phyloP scores from a whole-genome alignment of 2,888 invertebrate genomes.

The Catocala nupta region DNA sequence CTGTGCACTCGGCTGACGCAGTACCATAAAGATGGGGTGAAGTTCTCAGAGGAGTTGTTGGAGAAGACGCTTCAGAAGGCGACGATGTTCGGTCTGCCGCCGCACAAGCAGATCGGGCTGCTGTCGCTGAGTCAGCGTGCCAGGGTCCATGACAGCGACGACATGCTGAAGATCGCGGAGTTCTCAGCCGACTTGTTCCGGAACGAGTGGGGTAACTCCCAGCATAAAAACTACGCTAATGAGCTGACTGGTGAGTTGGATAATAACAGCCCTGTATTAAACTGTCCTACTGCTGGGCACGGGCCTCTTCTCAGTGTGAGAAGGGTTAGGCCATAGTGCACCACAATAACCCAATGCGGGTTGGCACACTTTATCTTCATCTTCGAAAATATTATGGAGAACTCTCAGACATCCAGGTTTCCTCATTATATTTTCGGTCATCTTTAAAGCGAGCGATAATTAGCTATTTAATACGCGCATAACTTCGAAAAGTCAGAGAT shows the following conservation, averaged over 20 bases:
- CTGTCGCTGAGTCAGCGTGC: slow-evolving; percentile 62
- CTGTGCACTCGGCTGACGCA: slow-evolving; percentile 64
- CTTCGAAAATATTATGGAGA: too few species aligned
- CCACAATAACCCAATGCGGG: too few species aligned
- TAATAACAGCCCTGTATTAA: not conserved
- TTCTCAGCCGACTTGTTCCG: slow-evolving; percentile 66
- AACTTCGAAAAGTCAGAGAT: too few species aligned
- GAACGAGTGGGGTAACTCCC: slow-evolving; percentile 64
- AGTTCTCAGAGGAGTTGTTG: slow-evolving; percentile 63
- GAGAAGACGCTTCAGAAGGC: slow-evolving; percentile 59
- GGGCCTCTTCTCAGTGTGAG: too few species aligned
- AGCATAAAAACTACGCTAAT: slow-evolving; percentile 44
- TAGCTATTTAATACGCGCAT: too few species aligned
- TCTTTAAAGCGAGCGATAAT: too few species aligned
- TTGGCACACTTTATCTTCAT: too few species aligned
- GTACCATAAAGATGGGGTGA: slow-evolving; percentile 72
- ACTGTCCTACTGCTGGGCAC: too few species aligned
- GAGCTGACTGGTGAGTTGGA: slow-evolving; percentile 61
- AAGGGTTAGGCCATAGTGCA: too few species aligned
- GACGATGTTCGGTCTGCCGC: slow-evolving; percentile 57
- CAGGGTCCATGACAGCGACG: slow-evolving; percentile 52
- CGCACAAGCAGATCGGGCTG: slow-evolving; percentile 69
- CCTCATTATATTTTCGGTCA: too few species aligned
- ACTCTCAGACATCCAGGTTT: too few species aligned
- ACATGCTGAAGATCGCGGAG: slow-evolving; percentile 62